Base-by-base conservation (phyloP, 2,113 vertebrate species). In the Otocyon megalotis region DNA sequence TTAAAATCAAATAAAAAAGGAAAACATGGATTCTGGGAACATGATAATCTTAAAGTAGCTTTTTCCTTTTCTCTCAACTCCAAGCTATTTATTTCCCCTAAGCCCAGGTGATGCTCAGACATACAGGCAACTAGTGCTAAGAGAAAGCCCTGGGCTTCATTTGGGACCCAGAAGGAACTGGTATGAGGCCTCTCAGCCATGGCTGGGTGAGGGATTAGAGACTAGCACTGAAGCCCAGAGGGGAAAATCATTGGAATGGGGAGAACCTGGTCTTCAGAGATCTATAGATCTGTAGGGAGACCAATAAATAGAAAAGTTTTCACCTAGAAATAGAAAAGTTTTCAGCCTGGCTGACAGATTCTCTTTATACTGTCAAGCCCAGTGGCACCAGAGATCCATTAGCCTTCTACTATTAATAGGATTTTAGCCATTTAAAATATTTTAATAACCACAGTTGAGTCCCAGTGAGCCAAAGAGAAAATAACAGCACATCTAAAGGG, bases 1-100 rank as follows among this genome's bases (percentile, higher is more conserved):
- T 54, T 65, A 92, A 88, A 94, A 58, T 63, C 48, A 72, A 90
- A 48, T 28, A 65, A 96, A 74, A 81, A 83, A 58, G 19, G 17
- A 85, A 76, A 86, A 24, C 50, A 43, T 16, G 60, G 63, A 30
- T 63, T 63, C 88, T 89, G 53, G 43, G 54, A 37, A 60, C 19
- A 16, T 50, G 58, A 30, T 62, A 60, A 69, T 24, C 50, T 86
- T 10, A 86, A 62, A 54, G 20, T 28, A 58, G 30, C 3, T 72
- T 67, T 69, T 12, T 60, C 16, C 13, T 62, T 14, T 30, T 54
- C 28, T 62, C 58, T 79, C 32, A 82, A 8, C 63, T 58, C 35
- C 4, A 56, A 28, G 35, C 54, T 79, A 30, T 19, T 71, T 50
- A 58, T 11, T 80, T 92, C 17, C 9, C 8, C 22, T 53, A 54